Conservation (phyloP, 2,797 vertebrate genomes). For the Acanthurus tractus region DNA sequence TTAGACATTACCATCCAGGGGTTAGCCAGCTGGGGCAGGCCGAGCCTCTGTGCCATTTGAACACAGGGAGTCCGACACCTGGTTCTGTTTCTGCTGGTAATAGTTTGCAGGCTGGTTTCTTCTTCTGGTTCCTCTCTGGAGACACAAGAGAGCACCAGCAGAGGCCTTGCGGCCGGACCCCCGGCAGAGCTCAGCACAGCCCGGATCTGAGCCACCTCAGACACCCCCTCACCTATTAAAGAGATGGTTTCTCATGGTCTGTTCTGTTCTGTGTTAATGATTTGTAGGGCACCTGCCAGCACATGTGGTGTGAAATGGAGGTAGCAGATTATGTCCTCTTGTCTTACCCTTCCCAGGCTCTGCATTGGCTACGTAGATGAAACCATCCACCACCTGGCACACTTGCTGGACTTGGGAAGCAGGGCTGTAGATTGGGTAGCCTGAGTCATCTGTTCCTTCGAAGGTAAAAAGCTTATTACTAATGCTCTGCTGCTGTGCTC, state of each 20-base stretch:
- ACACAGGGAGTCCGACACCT: slow-evolving; percentile 87
- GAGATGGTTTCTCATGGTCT: background rate
- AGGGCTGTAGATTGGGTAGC: slow-evolving; percentile 79
- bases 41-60: slow-evolving; percentile 90
- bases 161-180: slow-evolving; percentile 84
- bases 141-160: slow-evolving; percentile 92
- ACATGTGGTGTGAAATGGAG: background rate
- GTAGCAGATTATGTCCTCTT: background rate
- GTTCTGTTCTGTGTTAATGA: background rate
- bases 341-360: slow-evolving; percentile 88
- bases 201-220: slow-evolving; percentile 88
- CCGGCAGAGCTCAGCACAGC: slow-evolving; percentile 87
- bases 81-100: background rate
- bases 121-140: slow-evolving; percentile 76
- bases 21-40: slow-evolving; percentile 84
- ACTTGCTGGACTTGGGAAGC: slow-evolving; percentile 92
- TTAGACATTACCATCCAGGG: slow-evolving; percentile 92
- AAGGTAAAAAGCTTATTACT: slow-evolving; percentile 91
- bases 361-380: slow-evolving; percentile 95
- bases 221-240: slow-evolving; percentile 79
- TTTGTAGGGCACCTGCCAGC: background rate
- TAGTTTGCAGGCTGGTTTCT: background rate
- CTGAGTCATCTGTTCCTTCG: slow-evolving; percentile 80
- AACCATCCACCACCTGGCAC: slow-evolving; percentile 91
- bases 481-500: slow-evolving; percentile 83